Conservation (phyloP, 2,113 vertebrate species). For the Oreochromis niloticus region DNA sequence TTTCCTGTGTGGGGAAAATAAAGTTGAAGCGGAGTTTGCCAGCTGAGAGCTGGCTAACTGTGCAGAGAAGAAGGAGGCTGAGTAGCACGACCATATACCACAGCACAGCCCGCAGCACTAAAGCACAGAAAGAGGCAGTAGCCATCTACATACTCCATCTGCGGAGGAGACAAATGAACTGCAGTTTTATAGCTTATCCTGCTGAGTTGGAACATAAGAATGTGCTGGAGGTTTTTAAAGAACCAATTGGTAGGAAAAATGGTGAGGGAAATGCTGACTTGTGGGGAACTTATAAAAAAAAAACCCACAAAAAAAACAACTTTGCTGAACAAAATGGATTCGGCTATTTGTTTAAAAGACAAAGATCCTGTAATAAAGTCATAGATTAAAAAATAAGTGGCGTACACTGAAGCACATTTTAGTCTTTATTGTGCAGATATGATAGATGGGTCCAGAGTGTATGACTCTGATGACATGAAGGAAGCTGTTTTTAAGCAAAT, state of each 20-base stretch:
- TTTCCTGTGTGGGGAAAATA: slow-evolving; percentile 30
- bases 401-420: background rate
- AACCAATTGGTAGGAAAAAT: slow-evolving; percentile 49
- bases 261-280: slow-evolving; percentile 45
- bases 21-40: slow-evolving; percentile 30
- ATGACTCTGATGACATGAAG: background rate
- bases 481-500: background rate
- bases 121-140: slow-evolving; percentile 23
- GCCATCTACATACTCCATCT: slow-evolving; percentile 54
- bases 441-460: background rate
- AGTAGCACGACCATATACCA: slow-evolving; percentile 18
- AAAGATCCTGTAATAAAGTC: background rate
- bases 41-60: slow-evolving; percentile 36
- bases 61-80: slow-evolving; percentile 16
- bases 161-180: slow-evolving; percentile 54
- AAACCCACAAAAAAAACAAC: background rate
- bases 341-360: background rate
- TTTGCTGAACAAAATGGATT: slow-evolving; percentile 17
- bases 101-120: slow-evolving; percentile 42
- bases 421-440: background rate
- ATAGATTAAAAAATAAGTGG: background rate
- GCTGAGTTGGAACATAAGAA: slow-evolving; percentile 48
- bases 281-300: background rate
- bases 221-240: slow-evolving; percentile 43
- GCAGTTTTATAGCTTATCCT: slow-evolving; percentile 57